Evolutionary conservation across 2,113 vertebrate genomes (phyloP), one percentile per base, ranked within the genome.

Genomic region (Myocastor coypus): DNA sequence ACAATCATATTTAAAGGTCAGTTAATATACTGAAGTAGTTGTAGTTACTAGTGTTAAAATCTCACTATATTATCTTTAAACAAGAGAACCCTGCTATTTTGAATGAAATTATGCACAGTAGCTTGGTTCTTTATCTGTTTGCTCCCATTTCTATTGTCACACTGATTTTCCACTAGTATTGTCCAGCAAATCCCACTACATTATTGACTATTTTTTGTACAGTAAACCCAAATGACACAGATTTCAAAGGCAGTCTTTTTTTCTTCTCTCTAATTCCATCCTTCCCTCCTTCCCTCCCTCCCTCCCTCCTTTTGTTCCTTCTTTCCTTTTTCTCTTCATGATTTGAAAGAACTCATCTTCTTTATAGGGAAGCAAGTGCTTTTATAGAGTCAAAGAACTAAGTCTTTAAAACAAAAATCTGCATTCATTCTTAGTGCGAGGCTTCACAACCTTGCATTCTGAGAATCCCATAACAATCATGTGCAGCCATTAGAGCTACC

Each of bases 1-100:
- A 98, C 97, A 98, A 96, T 97, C 97, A 96, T 98, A 97, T 97
- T 98, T 98, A 98, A 97, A 98, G 98, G 98, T 98, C 98, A 98
- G 92, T 97, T 98, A 98, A 97, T 95, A 95, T 96, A 97, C 96
- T 92, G 97, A 98, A 93, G 96, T 96, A 97, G 89, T 96, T 97
- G 92, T 96, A 97, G 96, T 97, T 96, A 97, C 94, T 97, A 94
- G 92, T 98, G 95, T 95, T 98, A 97, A 98, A 97, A 97, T 97
- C 75, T 94, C 93, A 87, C 89, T 97, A 61, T 95, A 97, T 98
- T 98, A 97, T 97, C 97, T 98, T 98, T 97, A 98, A 89, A 96
- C 78, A 96, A 93, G 94, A 96, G 94, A 97, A 95, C 85, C 90
- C 83, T 63, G 91, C 68, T 94, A 96, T 98, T 96, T 95, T 96